Evolutionary conservation across 2,113 vertebrate species (phyloP), one percentile per base, ranked within the genome.

Genomic region (Seriola dumerili): DNA sequence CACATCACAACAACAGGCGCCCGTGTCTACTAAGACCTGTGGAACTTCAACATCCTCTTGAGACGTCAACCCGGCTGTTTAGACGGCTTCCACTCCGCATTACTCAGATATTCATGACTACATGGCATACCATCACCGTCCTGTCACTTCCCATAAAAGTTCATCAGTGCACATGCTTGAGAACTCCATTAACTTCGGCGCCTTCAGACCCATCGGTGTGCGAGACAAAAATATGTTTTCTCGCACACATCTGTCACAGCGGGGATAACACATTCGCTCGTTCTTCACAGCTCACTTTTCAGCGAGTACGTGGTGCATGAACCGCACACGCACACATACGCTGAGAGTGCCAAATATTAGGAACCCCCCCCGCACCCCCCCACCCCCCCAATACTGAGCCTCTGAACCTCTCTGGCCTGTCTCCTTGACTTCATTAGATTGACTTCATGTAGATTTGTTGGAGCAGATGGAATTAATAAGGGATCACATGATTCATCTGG

Each of bases 111-210:
- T 89, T 90, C 84, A 88, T 80, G 86, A 83, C 70, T 85, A 62
- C 78, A 72, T 57, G 69, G 73, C 67, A 34, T 44, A 25, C 36
- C 59, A 21, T 87, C 72, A 1, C 25, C 19, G 48, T 5, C 23
- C 83, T 88, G 89, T 87, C 89, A 79, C 87, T 78, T 83, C 73
- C 68, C 62, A 81, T 93, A 58, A 80, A 80, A 57, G 69, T 73
- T 85, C 68, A 82, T 84, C 80, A 16, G 68, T 38, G 58, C 74
- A 76, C 78, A 61, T 34, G 74, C 78, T 77, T 4, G 7, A 23
- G 58, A 78, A 84, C 83, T 46, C 78, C 79, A 70, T 85, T 79
- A 83, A 78, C 70, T 13, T 52, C 38, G 0, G 44, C 25, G 54
- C 66, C 68, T 19, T 73, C 59, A 58, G 65, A 83, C 34, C 58